Conservation (phyloP, 2,113 vertebrate genomes). For the Brachyhypopomus gauderio region DNA sequence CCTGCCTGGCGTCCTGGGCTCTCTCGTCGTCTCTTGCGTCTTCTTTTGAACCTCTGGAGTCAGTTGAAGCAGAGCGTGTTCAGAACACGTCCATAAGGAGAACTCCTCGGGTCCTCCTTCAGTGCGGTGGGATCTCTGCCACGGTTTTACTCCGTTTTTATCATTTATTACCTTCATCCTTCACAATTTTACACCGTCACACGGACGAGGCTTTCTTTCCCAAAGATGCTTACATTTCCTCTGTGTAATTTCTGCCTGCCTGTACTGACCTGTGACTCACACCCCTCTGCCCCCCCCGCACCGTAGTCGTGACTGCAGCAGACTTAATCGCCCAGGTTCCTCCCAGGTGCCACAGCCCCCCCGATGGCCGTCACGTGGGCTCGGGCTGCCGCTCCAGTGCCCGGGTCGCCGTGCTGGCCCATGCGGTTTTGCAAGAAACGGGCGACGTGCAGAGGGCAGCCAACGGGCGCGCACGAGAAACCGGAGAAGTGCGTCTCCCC, state of each 20-base stretch:
- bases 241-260: constrained; percentile 62
- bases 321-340: constrained; percentile 41
- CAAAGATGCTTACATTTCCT: constrained; percentile 50
- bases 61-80: constrained; percentile 1
- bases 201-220: neutral
- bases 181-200: constrained; percentile 2
- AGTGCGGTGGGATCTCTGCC: neutral
- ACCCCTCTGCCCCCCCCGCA: neutral
- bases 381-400: too few relatives aligned
- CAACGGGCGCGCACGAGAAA: constrained; percentile 41
- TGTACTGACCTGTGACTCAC: constrained; percentile 51
- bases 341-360: constrained; percentile 39
- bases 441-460: constrained; percentile 12
- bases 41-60: neutral
- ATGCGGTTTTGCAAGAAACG: constrained; percentile 14
- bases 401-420: constrained; percentile 9
- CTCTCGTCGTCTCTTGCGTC: neutral
- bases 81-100: constrained; percentile 14
- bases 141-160: neutral
- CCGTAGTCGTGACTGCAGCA: constrained; percentile 51
- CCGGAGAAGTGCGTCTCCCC: constrained; percentile 38
- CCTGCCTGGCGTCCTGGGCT: constrained; percentile 9
- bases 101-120: neutral
- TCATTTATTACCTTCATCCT: neutral
- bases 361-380: constrained; percentile 32